These are phyloP conservation scores for Rhombomys opimus DNA, from an alignment of 2,113 vertebrate genomes.

Conservation along the genomic window DNA sequence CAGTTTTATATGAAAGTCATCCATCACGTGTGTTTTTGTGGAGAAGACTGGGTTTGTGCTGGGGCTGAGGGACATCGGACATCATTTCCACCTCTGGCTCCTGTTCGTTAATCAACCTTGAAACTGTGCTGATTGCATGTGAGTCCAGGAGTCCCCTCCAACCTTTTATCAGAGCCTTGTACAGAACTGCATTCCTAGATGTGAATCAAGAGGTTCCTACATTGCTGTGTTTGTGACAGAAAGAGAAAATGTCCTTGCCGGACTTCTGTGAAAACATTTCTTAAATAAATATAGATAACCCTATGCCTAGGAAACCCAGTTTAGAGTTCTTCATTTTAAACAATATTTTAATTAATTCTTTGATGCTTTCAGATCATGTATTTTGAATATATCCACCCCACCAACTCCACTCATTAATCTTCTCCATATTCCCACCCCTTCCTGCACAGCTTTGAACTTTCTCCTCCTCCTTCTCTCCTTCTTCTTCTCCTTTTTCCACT, in stretches of 20 bases:
- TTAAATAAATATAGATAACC: neutral
- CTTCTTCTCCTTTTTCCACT: neutral
- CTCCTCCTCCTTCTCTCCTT: neutral
- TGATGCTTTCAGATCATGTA: neutral
- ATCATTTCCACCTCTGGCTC: neutral
- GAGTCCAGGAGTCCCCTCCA: neutral
- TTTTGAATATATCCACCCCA: neutral
- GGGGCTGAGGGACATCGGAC: neutral
- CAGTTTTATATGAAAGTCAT: constrained; percentile 28
- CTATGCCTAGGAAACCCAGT: neutral
- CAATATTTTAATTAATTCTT: neutral
- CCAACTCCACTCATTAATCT: neutral
- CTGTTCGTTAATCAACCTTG: neutral
- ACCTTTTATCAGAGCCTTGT: neutral
- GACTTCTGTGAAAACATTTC: neutral
- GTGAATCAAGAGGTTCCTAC: neutral
- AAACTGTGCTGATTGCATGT: neutral
- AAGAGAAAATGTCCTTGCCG: constrained; percentile 4
- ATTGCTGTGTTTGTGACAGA: constrained; percentile 24
- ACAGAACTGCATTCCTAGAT: neutral
- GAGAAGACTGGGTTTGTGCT: neutral
- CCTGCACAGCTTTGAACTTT: neutral
- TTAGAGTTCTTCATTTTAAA: neutral
- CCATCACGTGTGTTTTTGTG: neutral
- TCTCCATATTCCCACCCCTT: neutral